A percentile compares a stretch with the other conserved stretches of the same genome.
Conservation (phyloP, 2,888 invertebrate species). For the Antitype chi region DNA sequence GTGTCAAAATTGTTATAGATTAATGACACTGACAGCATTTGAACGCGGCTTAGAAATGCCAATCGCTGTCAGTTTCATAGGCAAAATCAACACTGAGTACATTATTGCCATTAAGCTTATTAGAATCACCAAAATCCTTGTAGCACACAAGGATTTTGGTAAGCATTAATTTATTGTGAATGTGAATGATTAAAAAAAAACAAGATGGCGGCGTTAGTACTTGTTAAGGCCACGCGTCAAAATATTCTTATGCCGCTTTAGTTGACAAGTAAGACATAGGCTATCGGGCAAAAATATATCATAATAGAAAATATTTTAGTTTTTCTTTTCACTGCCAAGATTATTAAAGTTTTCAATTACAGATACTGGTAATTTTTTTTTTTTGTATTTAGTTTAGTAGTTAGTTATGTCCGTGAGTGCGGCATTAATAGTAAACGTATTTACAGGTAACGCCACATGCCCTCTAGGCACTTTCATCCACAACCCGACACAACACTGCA, state of each 20-base stretch:
- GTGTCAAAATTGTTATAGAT: no score
- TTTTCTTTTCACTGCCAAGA: no score
- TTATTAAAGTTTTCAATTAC: background rate
- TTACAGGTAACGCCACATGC: conserved; percentile 39
- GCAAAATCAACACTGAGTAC: no score
- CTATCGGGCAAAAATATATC: no score
- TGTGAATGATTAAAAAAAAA: background rate
- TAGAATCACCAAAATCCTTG: no score
- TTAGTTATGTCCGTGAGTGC: background rate
- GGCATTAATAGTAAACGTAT: background rate
- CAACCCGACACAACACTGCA: conserved; percentile 43
- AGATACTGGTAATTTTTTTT: background rate
- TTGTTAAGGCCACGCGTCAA: background rate
- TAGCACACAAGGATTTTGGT: no score
- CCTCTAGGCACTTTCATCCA: conserved; percentile 41
- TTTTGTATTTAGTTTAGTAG: no score
- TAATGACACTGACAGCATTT: no score
- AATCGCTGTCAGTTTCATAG: no score
- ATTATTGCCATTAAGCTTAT: background rate
- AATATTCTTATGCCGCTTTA: background rate
- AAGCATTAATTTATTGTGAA: no score
- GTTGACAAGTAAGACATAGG: no score
- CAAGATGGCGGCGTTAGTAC: background rate
- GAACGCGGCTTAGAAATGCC: no score
- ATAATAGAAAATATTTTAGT: background rate